Evolutionary conservation across 2,888 invertebrate genomes (phyloP).

Genomic region (Phyto melanocephala): DNA sequence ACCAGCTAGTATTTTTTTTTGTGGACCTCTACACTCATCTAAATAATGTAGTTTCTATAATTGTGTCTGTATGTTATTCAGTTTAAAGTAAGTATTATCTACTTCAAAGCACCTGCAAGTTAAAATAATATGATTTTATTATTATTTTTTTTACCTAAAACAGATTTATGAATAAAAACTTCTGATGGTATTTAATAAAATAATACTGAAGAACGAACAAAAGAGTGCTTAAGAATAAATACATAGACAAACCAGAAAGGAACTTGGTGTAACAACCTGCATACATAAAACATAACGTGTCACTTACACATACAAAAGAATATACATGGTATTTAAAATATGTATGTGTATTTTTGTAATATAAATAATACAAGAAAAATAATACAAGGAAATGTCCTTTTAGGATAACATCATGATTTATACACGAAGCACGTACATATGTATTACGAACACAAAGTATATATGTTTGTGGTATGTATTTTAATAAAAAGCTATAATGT

Average conservation of each 20-base stretch:
- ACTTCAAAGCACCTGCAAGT: slow-evolving; percentile 9
- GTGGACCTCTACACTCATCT: background rate
- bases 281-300: slow-evolving; percentile 15
- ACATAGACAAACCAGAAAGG: background rate
- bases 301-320: background rate
- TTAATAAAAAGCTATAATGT: no score
- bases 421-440: background rate
- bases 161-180: background rate
- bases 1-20: background rate
- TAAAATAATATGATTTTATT: background rate
- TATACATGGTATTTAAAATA: background rate
- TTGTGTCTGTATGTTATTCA: background rate
- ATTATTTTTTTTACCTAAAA: background rate
- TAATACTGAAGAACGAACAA: background rate
- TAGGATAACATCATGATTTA: background rate
- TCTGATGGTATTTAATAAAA: background rate
- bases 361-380: background rate
- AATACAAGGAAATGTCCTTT: background rate
- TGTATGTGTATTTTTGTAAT: background rate
- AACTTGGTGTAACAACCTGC: background rate
- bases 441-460: background rate
- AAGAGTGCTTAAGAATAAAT: background rate
- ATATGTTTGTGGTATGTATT: background rate
- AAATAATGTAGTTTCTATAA: background rate
- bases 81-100: background rate